Percentiles rank a stretch among this genome's conserved stretches.
Conservation (phyloP, 2,113 vertebrate species). For the Mobula birostris region DNA sequence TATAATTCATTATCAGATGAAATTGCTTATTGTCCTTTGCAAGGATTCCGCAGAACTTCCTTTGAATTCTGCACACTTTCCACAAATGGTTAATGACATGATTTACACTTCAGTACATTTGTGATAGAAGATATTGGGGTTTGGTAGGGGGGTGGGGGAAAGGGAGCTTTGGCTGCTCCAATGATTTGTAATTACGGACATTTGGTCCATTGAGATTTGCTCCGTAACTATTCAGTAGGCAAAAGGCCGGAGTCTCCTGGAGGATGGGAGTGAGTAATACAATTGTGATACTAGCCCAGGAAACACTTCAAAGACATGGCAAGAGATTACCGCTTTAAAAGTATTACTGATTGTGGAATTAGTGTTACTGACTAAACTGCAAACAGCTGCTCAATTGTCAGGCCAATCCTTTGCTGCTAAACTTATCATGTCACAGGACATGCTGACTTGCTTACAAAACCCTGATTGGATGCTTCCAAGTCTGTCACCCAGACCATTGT, state of each 20-base stretch:
- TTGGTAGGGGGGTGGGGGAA: too few species aligned
- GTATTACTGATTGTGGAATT: neutral
- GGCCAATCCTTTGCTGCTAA: neutral
- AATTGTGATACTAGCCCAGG: neutral
- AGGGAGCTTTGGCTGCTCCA: neutral
- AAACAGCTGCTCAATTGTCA: conserved; percentile 6
- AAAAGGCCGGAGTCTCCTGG: neutral
- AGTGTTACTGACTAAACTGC: neutral
- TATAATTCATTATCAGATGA: neutral
- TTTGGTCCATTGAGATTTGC: neutral
- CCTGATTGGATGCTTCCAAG: too few species aligned
- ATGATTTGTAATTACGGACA: neutral
- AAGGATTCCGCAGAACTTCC: too few species aligned
- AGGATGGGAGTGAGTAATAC: neutral
- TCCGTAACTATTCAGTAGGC: neutral
- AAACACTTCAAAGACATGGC: conserved; percentile 20
- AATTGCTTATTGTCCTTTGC: too few species aligned
- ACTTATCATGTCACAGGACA: neutral
- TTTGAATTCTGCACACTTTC: neutral
- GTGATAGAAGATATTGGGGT: neutral
- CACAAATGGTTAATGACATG: neutral
- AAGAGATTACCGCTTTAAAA: conserved; percentile 14
- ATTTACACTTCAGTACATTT: neutral
- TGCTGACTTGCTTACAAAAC: too few species aligned
- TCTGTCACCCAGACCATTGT: too few species aligned